Conservation (phyloP, 2,797 vertebrate species). For the Manis pentadactyla region DNA sequence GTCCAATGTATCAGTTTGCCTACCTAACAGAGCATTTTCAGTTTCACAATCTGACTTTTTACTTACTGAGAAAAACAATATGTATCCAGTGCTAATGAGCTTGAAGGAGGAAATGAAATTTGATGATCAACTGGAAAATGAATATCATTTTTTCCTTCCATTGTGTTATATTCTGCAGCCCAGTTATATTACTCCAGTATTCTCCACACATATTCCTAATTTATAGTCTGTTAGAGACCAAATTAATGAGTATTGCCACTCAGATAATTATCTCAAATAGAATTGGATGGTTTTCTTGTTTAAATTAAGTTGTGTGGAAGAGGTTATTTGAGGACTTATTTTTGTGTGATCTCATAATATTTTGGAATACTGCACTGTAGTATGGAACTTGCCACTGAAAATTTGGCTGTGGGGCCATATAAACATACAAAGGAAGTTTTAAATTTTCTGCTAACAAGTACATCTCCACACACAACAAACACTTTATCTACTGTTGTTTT, state of each 20-base stretch:
- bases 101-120: constrained; percentile 35
- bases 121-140: constrained; percentile 69
- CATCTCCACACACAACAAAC: not conserved
- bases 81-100: constrained; percentile 19
- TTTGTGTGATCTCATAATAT: constrained; percentile 42
- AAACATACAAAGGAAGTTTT: constrained; percentile 7
- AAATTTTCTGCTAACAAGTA: not conserved
- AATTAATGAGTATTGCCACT: constrained; percentile 58
- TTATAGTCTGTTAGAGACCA: constrained; percentile 66
- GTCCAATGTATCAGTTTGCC: not conserved
- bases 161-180: constrained; percentile 43
- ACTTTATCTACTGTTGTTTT: not conserved
- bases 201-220: constrained; percentile 53
- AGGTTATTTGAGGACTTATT: constrained; percentile 73
- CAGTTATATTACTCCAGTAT: constrained; percentile 71
- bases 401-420: not conserved
- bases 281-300: constrained; percentile 31
- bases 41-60: constrained; percentile 1
- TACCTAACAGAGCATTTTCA: not conserved
- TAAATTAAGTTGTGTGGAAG: constrained; percentile 68
- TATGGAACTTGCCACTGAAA: constrained; percentile 32
- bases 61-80: not conserved
- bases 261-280: constrained; percentile 44
- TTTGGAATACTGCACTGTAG: constrained; percentile 41
- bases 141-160: constrained; percentile 72